Evolutionary conservation across 2,797 vertebrate species (phyloP), one percentile per base, ranked within the genome.

Genomic region (Periparus ater): DNA sequence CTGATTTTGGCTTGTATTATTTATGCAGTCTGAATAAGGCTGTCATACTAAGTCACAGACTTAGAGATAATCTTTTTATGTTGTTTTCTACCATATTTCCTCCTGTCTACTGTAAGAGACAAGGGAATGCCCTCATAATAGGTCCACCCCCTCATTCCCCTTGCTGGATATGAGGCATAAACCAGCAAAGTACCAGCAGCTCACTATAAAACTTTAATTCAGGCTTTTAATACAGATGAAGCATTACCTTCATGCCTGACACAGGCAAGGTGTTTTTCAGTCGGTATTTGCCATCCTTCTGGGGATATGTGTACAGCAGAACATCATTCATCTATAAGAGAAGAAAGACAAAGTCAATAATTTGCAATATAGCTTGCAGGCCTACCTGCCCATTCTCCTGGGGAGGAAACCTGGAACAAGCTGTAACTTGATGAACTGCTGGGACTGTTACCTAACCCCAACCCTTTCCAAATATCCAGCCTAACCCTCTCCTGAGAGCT

Each of bases 211-310:
- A 66, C 45, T 90, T 79, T 34, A 88, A 79, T 90, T 93, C 57
- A 68, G 79, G 67, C 13, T 71, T 82, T 9, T 90, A 54, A 61
- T 74, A 71, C 23, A 75, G 58, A 62, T 48, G 36, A 86, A 70
- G 44, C 36, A 62, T 87, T 97, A 99, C 99, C 99, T 99, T 99
- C 97, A 99, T 98, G 71, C 97, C 98, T 78, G 98, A 98, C 76
- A 99, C 98, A 5, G 97, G 82, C 92, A 99, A 97, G 2, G 98
- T 98, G 88, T 98, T 99, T 96, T 99, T 99, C 93, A 99, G 98
- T 91, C 97, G 98, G 97, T 99, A 99, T 97, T 99, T 99, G 48
- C 99, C 99, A 22, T 99, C 98, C 97, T 99, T 99, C 97, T 99
- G 99, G 62, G 99, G 99, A 93, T 98, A 99, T 0, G 99, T 99